phyloP scores from a whole-genome alignment of 2,113 vertebrate genomes.

The Columbina picui region DNA sequence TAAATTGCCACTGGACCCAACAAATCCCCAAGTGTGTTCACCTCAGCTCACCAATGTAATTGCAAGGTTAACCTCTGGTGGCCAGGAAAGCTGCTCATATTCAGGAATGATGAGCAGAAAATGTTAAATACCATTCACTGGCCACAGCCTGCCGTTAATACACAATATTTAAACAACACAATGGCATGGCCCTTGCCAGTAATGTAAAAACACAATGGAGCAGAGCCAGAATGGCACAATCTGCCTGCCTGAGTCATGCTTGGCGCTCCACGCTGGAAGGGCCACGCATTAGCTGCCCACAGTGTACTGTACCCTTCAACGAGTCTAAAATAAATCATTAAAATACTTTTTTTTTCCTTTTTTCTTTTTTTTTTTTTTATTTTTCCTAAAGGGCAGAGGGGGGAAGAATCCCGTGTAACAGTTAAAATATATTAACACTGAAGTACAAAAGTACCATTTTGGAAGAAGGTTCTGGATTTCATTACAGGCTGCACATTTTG shows the following conservation, averaged over 20 bases:
- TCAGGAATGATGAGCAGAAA: slow-evolving; percentile 19
- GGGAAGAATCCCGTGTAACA: neutral
- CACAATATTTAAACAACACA: slow-evolving; percentile 65
- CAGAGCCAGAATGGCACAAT: slow-evolving; percentile 53
- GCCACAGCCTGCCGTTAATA: slow-evolving; percentile 61
- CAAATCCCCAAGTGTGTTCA: neutral
- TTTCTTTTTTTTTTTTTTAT: no score
- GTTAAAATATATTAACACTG: slow-evolving; percentile 51
- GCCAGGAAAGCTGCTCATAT: neutral
- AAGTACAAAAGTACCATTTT: slow-evolving; percentile 13
- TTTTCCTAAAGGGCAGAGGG: accelerated
- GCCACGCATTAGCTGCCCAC: slow-evolving; percentile 22
- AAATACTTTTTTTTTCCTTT: neutral
- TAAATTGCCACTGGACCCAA: neutral
- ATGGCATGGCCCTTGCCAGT: slow-evolving; percentile 61
- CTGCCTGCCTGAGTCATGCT: slow-evolving; percentile 47
- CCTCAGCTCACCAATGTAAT: neutral
- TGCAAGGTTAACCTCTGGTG: slow-evolving; percentile 23
- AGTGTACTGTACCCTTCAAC: neutral
- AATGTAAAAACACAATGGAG: slow-evolving; percentile 60
- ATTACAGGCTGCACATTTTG: slow-evolving; percentile 66
- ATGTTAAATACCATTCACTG: slow-evolving; percentile 43
- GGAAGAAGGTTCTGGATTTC: slow-evolving; percentile 62
- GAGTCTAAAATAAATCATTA: slow-evolving; percentile 38
- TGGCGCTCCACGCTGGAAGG: neutral